Base-by-base conservation (phyloP, 2,113 vertebrate genomes). In the Salvator merianae region DNA sequence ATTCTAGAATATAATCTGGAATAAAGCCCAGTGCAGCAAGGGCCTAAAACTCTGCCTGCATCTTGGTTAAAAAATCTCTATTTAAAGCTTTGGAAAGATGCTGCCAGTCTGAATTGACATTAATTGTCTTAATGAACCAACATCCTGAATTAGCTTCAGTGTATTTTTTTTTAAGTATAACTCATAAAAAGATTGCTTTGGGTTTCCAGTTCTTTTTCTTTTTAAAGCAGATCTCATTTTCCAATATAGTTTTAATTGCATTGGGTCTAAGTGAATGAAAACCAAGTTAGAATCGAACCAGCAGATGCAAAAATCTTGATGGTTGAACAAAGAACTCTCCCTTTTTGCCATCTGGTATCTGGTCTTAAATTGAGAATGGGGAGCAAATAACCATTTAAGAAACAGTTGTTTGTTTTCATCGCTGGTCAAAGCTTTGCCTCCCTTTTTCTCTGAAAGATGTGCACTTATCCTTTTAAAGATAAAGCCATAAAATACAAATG, bases 211-310 rank as follows among this genome's bases (percentile, higher is more conserved):
- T 22, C 32, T n/a, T 36, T 18, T 9, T 13, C 68, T 55, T 50
- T 53, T 26, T 4, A n/a, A 68, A 68, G 28, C 90, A 85, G 68
- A 88, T 90, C 77, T 90, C 28, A 83, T 81, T 90, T 94, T 86
- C 80, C 91, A 93, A 87, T 81, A 73, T 89, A 82, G 3, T 77
- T 95, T 92, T 92, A 93, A 91, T 88, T 93, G 83, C 89, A 82
- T 84, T 90, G 89, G 36, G 84, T 94, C 89, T 92, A 95, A 95
- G 79, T 92, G 93, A 94, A 93, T 92, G 78, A 87, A 95, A 95
- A 96, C 88, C 89, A 90, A 95, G 91, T 95, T 95, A 95, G 87
- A 93, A 94, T 93, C 91, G 94, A 97, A 90, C 90, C 82, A 93
- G 76, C 78, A 95, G 94, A 95, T 86, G 89, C 91, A 94, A 93